These are phyloP conservation scores for Zeuzera pyrina DNA, from an alignment of 2,888 invertebrate species.

Conservation along the genomic window DNA sequence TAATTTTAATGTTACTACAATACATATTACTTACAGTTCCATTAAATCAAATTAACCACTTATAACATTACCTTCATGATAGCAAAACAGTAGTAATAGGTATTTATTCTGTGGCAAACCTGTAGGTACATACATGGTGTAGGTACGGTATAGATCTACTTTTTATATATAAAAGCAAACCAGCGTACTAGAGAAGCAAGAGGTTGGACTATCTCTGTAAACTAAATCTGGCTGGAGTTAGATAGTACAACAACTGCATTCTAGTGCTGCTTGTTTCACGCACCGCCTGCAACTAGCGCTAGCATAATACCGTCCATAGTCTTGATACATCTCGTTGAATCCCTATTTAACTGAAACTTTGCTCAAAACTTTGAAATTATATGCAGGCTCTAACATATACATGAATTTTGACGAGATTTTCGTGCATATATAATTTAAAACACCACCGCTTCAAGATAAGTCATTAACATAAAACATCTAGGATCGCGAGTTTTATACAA, in stretches of 20 bases:
- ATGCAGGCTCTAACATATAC: no score
- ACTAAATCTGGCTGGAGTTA: constrained; percentile 29
- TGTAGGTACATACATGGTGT: no score
- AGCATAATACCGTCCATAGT: constrained; percentile 26
- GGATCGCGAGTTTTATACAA: neutral
- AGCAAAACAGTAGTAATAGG: no score
- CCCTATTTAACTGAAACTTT: constrained; percentile 7
- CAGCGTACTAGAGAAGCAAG: constrained; percentile 22
- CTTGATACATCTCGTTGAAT: constrained; percentile 17
- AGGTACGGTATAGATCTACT: neutral
- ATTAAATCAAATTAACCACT: no score
- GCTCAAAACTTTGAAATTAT: no score
- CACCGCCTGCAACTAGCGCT: constrained; percentile 42
- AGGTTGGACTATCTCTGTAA: constrained; percentile 44
- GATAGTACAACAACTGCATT: constrained; percentile 43
- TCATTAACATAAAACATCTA: neutral
- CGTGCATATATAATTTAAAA: neutral
- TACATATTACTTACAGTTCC: no score
- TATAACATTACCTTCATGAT: no score
- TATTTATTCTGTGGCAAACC: no score
- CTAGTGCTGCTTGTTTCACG: constrained; percentile 49
- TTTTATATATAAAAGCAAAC: constrained; percentile 10
- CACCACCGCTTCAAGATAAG: neutral
- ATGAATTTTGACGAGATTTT: neutral
- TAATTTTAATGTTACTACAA: no score